phyloP scores from a whole-genome alignment of 2,113 vertebrate species.

The Phylloscopus whistleri region DNA sequence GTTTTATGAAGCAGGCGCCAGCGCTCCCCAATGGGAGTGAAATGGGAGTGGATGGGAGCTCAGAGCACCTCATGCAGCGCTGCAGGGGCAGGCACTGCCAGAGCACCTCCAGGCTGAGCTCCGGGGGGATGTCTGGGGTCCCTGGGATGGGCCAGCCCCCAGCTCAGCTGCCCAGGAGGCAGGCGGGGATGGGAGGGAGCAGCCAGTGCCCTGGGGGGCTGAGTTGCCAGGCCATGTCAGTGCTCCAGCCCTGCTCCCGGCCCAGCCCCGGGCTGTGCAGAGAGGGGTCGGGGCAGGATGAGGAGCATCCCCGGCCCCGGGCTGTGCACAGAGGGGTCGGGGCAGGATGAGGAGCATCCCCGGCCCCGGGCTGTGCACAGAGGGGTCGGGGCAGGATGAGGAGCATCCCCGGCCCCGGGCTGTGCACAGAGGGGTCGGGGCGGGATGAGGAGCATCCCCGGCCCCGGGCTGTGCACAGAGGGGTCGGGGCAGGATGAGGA shows the following conservation, averaged over 20 bases:
- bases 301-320: background rate
- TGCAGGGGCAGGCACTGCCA: background rate
- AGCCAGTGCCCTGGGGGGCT: background rate
- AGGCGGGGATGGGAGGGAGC: background rate
- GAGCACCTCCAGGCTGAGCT: background rate
- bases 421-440: background rate
- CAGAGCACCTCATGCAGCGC: background rate
- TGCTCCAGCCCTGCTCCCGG: background rate
- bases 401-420: background rate
- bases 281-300: background rate
- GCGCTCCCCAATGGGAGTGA: background rate
- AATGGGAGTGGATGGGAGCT: background rate
- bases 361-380: too few species aligned
- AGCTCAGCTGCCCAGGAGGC: background rate
- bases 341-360: background rate
- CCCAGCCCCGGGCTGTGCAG: rapidly evolving
- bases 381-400: too few species aligned
- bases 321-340: too few species aligned
- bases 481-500: background rate
- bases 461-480: rapidly evolving
- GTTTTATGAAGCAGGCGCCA: background rate
- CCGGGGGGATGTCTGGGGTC: background rate
- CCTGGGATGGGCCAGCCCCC: background rate
- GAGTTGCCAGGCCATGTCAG: background rate
- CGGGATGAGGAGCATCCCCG: too few species aligned